Percentiles rank a stretch among this genome's conserved stretches.
Conservation (phyloP, 2,113 vertebrate genomes). For the Pseudopipra pipra region DNA sequence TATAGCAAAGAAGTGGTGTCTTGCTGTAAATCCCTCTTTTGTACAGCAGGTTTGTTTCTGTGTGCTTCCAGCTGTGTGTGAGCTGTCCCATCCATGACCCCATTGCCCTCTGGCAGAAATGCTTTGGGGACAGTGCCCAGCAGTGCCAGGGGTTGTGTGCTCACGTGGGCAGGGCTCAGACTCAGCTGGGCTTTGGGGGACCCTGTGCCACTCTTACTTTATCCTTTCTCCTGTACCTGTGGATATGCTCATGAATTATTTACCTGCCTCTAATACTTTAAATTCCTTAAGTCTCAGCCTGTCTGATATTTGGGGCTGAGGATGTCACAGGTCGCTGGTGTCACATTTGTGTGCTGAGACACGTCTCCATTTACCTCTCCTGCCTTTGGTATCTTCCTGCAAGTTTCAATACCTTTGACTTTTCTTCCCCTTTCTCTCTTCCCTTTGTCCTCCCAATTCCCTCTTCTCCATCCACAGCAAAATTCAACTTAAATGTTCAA, state of each 20-base stretch:
- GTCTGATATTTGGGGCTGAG: neutral
- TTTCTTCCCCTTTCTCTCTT: neutral
- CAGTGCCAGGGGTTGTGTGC: fast-evolving
- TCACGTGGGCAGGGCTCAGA: fast-evolving
- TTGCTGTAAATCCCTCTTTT: neutral
- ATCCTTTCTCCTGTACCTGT: neutral
- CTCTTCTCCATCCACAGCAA: neutral
- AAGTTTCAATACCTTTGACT: neutral
- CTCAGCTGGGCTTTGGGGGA: neutral
- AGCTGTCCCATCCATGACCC: fast-evolving
- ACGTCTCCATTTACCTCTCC: fast-evolving
- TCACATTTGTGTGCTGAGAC: fast-evolving
- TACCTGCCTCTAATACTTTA: neutral
- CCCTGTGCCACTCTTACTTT: fast-evolving
- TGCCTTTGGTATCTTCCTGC: neutral
- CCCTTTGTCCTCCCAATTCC: neutral
- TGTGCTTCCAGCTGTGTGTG: neutral
- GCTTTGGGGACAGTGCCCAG: neutral
- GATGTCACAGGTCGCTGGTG: neutral
- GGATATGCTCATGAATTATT: neutral
- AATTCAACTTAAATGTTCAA: neutral
- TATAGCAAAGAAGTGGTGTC: fast-evolving
- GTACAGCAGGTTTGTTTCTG: neutral
- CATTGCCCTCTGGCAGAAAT: fast-evolving
- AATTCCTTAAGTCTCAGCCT: neutral